Conservation (phyloP, 2,113 vertebrate species). For the Burhinus oedicnemus region DNA sequence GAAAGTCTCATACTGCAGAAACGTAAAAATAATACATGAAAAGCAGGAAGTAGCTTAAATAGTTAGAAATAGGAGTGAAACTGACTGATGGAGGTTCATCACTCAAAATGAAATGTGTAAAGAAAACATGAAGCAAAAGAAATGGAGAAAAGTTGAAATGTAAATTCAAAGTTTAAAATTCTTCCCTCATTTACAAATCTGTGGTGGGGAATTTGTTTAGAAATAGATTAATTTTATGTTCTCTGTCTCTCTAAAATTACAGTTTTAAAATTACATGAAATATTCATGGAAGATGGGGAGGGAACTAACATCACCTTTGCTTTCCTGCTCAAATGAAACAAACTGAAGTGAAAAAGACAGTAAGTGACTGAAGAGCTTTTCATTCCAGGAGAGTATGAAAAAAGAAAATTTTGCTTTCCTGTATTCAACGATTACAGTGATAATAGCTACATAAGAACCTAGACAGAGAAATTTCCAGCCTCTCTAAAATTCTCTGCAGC, state of each 20-base stretch:
- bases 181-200: constrained; percentile 13
- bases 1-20: background rate
- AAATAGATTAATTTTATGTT: constrained; percentile 23
- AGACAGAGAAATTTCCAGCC: constrained; percentile 59
- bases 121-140: background rate
- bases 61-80: background rate
- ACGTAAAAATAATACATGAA: background rate
- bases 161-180: constrained; percentile 21
- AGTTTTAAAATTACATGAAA: constrained; percentile 57
- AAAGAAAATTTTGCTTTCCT: constrained; percentile 35
- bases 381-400: background rate
- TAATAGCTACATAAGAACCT: constrained; percentile 47
- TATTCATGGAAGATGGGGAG: constrained; percentile 44
- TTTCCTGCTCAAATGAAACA: constrained; percentile 7
- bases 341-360: background rate
- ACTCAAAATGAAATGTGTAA: background rate
- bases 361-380: constrained; percentile 8
- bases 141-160: background rate
- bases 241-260: constrained; percentile 27
- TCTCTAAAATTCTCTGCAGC: constrained; percentile 64
- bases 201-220: constrained; percentile 28
- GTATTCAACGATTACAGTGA: constrained; percentile 35
- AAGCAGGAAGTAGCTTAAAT: background rate
- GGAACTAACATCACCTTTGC: constrained; percentile 13
- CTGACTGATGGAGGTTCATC: background rate